phyloP scores from a whole-genome alignment of 2,797 vertebrate genomes.

The Hyperoplus lanceolatus region DNA sequence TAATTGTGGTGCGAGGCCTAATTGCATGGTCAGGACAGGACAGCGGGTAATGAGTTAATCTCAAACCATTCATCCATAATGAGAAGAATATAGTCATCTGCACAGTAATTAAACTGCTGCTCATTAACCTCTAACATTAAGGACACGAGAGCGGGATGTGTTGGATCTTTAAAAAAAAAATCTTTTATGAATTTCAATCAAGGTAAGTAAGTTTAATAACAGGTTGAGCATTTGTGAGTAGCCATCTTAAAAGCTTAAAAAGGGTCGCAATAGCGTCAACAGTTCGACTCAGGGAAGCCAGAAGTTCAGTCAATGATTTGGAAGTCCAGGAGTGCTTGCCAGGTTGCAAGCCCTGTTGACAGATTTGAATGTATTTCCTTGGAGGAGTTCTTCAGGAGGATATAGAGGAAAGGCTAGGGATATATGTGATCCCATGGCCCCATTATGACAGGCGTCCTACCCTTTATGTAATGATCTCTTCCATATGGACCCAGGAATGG shows the following conservation, averaged over 20 bases:
- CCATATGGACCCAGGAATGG: conserved; percentile 81
- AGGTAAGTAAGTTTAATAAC: conserved; percentile 7
- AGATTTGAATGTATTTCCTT: conserved; percentile 69
- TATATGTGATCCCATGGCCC: conserved; percentile 66
- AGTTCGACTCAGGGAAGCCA: conserved; percentile 39
- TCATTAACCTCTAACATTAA: conserved; percentile 70
- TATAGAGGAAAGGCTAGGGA: conserved; percentile 56
- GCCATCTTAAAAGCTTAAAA: conserved; percentile 30
- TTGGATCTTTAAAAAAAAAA: background rate
- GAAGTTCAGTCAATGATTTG: conserved; percentile 33
- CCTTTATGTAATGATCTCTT: conserved; percentile 78
- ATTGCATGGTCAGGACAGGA: conserved; percentile 78
- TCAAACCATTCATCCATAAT: conserved; percentile 75
- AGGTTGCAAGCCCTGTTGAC: conserved; percentile 71
- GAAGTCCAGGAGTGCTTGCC: conserved; percentile 40
- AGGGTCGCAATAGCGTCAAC: conserved; percentile 15
- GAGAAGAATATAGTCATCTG: conserved; percentile 67
- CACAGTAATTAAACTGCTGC: conserved; percentile 74
- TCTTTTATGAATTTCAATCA: background rate
- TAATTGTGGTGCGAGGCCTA: conserved; percentile 80
- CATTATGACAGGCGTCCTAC: conserved; percentile 69
- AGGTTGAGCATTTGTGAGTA: conserved; percentile 30
- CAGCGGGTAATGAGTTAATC: conserved; percentile 82
- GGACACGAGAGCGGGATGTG: conserved; percentile 30
- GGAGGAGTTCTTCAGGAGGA: conserved; percentile 47